Base-by-base conservation (phyloP, 2,113 vertebrate genomes). In the Alethe diademata region DNA sequence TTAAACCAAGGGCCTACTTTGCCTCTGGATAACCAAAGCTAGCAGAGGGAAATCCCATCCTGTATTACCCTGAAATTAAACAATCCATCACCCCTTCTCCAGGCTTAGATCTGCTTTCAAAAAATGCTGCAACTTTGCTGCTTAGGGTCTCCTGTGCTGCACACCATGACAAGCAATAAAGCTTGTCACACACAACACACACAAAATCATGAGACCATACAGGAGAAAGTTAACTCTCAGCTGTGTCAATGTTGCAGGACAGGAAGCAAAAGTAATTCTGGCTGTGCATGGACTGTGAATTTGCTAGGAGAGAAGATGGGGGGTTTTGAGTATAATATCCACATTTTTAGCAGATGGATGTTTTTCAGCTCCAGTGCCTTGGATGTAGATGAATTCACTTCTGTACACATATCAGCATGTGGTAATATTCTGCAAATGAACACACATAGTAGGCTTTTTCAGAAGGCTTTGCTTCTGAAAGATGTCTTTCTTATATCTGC, bases 321-420 rank as follows among this genome's bases (percentile, higher is more conserved):
- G 2, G 1, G 0, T 24, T 66, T 74, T 81, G 31, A 65, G 8
- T 58, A 26, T 36, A 66, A 74, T 42, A 86, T 26, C 45, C n/a
- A 48, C 47, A 56, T 80, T 86, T 88, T 78, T 86, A 88, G 33
- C 48, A 71, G 57, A 83, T 5, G 3, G 33, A 45, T 62, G 14
- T 74, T 93, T 95, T 96, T 72, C 74, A 86, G 78, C 67, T 87
- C 54, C 42, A 60, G 43, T 88, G 78, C 64, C 56, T 84, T 48
- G 60, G 26, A 81, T 70, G 9, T 28, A 75, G 69, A 91, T 78
- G 20, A 90, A 83, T 67, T 95, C 23, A 29, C 62, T 88, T 86
- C 51, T 60, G 26, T 61, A 73, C 35, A n/a, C 51, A 1, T 70
- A 90, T 74, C 56, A 88, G 64, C 64, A 90, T 86, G 85, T 56